phyloP scores from a whole-genome alignment of 2,888 invertebrate genomes.

The Xanthostigma xanthostigma region DNA sequence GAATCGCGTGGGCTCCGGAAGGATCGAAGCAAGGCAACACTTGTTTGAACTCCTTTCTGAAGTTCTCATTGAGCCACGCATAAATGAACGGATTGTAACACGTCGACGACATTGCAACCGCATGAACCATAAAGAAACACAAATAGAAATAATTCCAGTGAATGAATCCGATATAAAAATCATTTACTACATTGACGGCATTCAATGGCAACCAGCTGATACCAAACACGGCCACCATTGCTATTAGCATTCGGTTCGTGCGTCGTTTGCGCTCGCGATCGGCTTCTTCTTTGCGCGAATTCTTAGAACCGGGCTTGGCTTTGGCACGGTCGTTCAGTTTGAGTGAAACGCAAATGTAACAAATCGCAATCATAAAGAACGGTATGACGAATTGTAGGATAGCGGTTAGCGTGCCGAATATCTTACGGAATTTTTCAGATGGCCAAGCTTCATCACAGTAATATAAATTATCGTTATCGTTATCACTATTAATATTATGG shows the following conservation, averaged over 20 bases:
- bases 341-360: slow-evolving; percentile 84
- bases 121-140: slow-evolving; percentile 79
- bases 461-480: slow-evolving; percentile 17
- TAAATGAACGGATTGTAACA: slow-evolving; percentile 91
- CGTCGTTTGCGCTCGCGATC: slow-evolving; percentile 80
- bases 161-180: slow-evolving; percentile 58
- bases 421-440: slow-evolving; percentile 55
- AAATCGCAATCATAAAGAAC: slow-evolving; percentile 84
- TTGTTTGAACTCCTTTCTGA: slow-evolving; percentile 76
- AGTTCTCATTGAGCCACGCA: slow-evolving; percentile 92
- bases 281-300: slow-evolving; percentile 73
- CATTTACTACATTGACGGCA: slow-evolving; percentile 71
- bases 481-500: too few species aligned
- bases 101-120: slow-evolving; percentile 84
- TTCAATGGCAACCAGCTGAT: slow-evolving; percentile 93
- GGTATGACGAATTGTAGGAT: slow-evolving; percentile 88
- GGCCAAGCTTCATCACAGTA: slow-evolving; percentile 90
- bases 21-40: slow-evolving; percentile 47
- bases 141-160: slow-evolving; percentile 72
- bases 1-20: slow-evolving; percentile 14
- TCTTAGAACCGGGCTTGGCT: slow-evolving; percentile 71
- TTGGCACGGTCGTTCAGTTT: slow-evolving; percentile 72
- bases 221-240: slow-evolving; percentile 94
- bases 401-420: slow-evolving; percentile 78
- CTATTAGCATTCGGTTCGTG: slow-evolving; percentile 93